These are phyloP conservation scores for Elysia chlorotica DNA, from an alignment of 1,140 invertebrate genomes.

Conservation along the genomic window DNA sequence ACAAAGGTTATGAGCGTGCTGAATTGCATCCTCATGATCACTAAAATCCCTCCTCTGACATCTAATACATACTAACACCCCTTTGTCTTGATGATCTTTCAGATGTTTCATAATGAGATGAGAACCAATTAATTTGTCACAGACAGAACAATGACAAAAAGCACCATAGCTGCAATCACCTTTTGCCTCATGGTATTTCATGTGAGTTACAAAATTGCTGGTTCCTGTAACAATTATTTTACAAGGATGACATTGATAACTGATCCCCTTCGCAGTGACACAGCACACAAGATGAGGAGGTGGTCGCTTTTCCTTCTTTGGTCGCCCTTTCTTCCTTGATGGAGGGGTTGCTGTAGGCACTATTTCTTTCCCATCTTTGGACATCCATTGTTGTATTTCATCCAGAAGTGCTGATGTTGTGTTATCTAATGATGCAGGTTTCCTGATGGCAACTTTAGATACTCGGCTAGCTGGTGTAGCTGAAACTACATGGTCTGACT, in stretches of 20 bases:
- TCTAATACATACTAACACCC: slow-evolving; percentile 22
- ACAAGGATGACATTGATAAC: neutral
- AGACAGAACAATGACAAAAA: slow-evolving; percentile 3
- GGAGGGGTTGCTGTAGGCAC: too few species aligned
- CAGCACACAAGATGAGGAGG: too few species aligned
- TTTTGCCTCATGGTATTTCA: neutral
- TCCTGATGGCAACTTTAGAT: too few species aligned
- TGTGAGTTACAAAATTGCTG: neutral
- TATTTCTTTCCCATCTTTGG: too few species aligned
- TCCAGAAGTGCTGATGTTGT: too few species aligned
- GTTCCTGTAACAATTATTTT: neutral
- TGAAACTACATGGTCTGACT: too few species aligned
- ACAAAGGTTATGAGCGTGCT: slow-evolving; percentile 25
- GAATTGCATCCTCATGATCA: slow-evolving; percentile 23
- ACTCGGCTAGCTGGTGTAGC: too few species aligned
- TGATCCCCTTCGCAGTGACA: too few species aligned
- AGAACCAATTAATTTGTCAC: neutral
- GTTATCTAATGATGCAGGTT: too few species aligned
- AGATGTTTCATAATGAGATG: slow-evolving; percentile 15
- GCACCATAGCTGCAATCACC: neutral
- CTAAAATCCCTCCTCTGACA: slow-evolving; percentile 27
- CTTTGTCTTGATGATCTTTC: slow-evolving; percentile 25
- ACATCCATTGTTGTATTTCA: too few species aligned
- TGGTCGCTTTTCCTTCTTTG: too few species aligned
- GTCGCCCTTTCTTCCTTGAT: too few species aligned